Conservation (phyloP, 2,113 vertebrate genomes). For the Proterorhinus semilunaris region DNA sequence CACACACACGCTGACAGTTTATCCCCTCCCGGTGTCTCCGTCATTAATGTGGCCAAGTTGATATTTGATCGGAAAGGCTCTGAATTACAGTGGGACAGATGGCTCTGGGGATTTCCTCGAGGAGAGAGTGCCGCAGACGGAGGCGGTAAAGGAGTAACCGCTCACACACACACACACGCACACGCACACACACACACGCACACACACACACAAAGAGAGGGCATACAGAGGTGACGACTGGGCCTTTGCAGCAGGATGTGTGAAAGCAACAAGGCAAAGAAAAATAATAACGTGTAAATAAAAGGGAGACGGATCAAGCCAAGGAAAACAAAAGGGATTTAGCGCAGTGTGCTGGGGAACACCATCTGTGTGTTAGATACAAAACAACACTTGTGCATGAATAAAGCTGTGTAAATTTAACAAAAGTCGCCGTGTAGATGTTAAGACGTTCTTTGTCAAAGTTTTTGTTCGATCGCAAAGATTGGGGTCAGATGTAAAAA, state of each 20-base stretch:
- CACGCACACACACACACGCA: no score
- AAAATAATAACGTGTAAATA: conserved; percentile 4
- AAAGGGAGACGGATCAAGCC: not conserved
- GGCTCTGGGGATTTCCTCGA: conserved; percentile 65
- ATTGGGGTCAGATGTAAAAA: no score
- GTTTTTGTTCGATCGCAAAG: not conserved
- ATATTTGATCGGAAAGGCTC: conserved; percentile 58
- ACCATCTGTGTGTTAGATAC: conserved; percentile 33
- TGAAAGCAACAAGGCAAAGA: not conserved
- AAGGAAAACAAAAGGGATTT: conserved; percentile 22
- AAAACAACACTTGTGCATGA: not conserved
- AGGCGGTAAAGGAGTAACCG: conserved; percentile 9
- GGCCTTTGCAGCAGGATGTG: not conserved
- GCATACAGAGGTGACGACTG: conserved; percentile 3
- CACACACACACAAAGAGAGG: not conserved
- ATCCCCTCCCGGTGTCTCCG: conserved; percentile 55
- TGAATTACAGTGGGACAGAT: conserved; percentile 61
- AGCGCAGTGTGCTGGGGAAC: conserved; percentile 17
- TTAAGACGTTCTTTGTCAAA: not conserved
- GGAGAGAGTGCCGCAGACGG: conserved; percentile 20
- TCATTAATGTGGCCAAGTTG: conserved; percentile 62
- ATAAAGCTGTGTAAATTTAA: no score
- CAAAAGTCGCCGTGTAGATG: no score
- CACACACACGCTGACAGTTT: conserved; percentile 36
- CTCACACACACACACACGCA: no score